Evolutionary conservation across 2,113 vertebrate species (phyloP).

Genomic region (Myiozetetes cayanensis): DNA sequence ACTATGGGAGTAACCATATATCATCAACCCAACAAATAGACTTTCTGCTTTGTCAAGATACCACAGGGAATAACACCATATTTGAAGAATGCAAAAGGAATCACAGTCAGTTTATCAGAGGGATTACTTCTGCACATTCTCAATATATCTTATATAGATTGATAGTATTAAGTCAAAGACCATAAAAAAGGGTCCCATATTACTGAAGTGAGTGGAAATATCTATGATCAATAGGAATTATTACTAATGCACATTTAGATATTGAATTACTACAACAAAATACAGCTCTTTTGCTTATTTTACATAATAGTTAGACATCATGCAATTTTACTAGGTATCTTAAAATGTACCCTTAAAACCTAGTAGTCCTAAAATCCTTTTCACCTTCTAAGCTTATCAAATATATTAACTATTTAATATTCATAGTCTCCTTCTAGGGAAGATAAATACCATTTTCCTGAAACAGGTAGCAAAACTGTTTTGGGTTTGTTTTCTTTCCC

Average conservation of each 20-base stretch:
- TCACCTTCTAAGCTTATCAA: neutral
- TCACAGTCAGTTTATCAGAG: neutral
- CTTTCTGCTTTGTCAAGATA: neutral
- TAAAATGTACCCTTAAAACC: neutral
- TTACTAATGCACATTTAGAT: neutral
- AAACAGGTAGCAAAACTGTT: neutral
- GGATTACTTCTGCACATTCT: neutral
- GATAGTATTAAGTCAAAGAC: neutral
- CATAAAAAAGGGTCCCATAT: neutral
- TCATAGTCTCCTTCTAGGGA: neutral
- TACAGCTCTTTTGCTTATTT: neutral
- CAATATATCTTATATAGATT: neutral
- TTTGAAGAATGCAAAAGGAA: neutral
- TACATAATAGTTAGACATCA: neutral
- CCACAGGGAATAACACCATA: neutral
- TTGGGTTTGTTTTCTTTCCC: neutral
- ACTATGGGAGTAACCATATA: neutral
- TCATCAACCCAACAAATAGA: accelerated
- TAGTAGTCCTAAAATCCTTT: neutral
- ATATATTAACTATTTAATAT: neutral
- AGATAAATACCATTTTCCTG: neutral
- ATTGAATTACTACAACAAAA: neutral
- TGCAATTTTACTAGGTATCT: neutral
- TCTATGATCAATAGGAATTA: neutral
- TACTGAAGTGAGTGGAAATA: neutral